Evolutionary conservation across 2,888 invertebrate genomes (phyloP).

Genomic region (Nematopogon swammerdamellus): DNA sequence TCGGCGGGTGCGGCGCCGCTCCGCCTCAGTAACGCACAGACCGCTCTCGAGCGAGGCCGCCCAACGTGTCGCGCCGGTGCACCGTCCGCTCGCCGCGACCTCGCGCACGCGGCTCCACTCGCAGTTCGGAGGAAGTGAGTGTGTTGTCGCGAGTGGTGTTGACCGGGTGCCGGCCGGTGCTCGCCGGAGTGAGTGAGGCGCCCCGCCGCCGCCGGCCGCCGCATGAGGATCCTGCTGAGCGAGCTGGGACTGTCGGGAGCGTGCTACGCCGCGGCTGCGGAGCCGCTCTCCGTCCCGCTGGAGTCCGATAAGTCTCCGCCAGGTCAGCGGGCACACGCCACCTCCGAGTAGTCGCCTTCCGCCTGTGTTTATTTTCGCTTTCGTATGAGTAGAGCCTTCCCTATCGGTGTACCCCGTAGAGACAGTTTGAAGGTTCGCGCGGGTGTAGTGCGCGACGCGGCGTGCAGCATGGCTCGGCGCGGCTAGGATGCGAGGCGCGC

Average conservation of each 20-base stretch:
- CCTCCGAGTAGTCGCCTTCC: constrained; percentile 23
- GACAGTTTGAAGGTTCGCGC: constrained; percentile 11
- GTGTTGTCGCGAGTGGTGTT: constrained; percentile 8
- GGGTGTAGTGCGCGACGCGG: constrained; percentile 50
- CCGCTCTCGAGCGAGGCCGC: constrained; percentile 47
- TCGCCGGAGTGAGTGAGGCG: constrained; percentile 50
- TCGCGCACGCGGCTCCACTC: constrained; percentile 20
- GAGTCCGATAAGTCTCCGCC: constrained; percentile 49
- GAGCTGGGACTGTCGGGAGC: constrained; percentile 54
- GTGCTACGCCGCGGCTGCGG: constrained; percentile 54
- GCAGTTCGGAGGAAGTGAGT: constrained; percentile 24
- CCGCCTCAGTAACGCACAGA: constrained; percentile 57
- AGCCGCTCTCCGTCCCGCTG: constrained; percentile 47
- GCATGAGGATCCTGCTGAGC: constrained; percentile 58
- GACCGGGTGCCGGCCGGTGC: constrained; percentile 20
- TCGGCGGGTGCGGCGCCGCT: constrained; percentile 49
- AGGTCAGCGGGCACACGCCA: constrained; percentile 53
- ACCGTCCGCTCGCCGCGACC: constrained; percentile 23
- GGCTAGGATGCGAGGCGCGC: constrained; percentile 58
- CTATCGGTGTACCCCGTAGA: constrained; percentile 1
- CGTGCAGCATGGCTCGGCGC: constrained; percentile 47
- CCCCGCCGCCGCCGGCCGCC: constrained; percentile 40
- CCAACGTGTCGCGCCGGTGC: constrained; percentile 23
- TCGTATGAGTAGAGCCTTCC: constrained; percentile 51
- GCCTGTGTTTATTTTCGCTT: constrained; percentile 56